Conservation (phyloP, 2,888 invertebrate genomes). For the Pollenia griseotomentosa region DNA sequence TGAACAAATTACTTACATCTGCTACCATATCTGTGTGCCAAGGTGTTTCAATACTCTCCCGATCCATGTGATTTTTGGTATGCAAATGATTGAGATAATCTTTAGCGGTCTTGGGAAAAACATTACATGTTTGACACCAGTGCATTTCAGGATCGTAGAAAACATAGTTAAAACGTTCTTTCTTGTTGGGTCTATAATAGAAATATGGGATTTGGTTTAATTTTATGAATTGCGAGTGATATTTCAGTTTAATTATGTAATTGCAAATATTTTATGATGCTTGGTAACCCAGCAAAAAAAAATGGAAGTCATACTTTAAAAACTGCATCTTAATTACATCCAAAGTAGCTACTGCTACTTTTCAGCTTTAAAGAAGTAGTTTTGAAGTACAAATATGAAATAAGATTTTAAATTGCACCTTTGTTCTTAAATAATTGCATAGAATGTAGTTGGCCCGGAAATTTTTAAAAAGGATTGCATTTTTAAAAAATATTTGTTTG, state of each 20-base stretch:
- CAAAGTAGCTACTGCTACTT: no score
- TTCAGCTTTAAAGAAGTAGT: no score
- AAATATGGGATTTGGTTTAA: neutral
- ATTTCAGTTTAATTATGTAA: neutral
- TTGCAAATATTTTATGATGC: no score
- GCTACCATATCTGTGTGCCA: slow-evolving; percentile 82
- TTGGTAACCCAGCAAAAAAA: no score
- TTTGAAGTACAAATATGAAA: no score
- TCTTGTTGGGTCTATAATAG: slow-evolving; percentile 72
- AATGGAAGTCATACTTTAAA: no score
- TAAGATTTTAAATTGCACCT: no score
- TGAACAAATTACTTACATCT: slow-evolving; percentile 78
- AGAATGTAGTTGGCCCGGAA: no score
- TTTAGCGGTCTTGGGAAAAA: slow-evolving; percentile 94
- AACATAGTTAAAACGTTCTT: slow-evolving; percentile 88
- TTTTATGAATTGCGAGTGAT: neutral
- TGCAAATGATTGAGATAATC: slow-evolving; percentile 94
- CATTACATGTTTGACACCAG: slow-evolving; percentile 94
- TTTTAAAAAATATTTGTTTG: no score
- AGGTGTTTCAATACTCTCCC: slow-evolving; percentile 81
- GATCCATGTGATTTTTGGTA: slow-evolving; percentile 88
- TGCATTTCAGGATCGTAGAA: slow-evolving; percentile 96
- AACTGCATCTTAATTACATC: no score
- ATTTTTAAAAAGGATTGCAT: no score
- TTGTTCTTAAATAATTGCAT: no score